These are phyloP conservation scores for Caerostris extrusa DNA, from an alignment of 1,140 invertebrate species.

Conservation along the genomic window DNA sequence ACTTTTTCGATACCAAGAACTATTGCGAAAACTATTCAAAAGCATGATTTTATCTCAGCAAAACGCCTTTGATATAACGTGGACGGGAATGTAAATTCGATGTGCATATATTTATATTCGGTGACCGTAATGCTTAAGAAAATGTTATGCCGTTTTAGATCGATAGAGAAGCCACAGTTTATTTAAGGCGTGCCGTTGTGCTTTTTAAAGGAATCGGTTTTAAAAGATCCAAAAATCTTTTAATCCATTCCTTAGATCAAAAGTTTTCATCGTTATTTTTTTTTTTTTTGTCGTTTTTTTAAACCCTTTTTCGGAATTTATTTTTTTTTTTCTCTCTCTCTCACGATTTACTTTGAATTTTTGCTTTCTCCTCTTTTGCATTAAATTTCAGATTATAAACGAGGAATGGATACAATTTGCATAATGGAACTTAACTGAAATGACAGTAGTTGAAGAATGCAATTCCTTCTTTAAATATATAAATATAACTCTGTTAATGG, in stretches of 20 bases:
- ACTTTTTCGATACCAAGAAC: no score
- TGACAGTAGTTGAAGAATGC: not conserved
- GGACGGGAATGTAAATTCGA: not conserved
- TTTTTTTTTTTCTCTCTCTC: not conserved
- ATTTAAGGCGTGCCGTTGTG: not conserved
- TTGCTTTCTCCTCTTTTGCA: not conserved
- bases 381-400: not conserved
- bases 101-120: not conserved
- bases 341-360: not conserved
- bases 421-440: not conserved
- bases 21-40: not conserved
- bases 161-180: not conserved
- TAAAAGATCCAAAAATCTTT: not conserved
- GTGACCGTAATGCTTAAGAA: not conserved
- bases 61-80: not conserved
- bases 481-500: not conserved
- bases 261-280: not conserved
- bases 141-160: not conserved
- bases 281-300: not conserved
- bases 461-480: not conserved
- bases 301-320: not conserved
- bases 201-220: not conserved
- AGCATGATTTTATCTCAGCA: not conserved
- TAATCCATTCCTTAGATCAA: not conserved
- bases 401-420: not conserved